A percentile compares a stretch with the other conserved stretches of the same genome.
phyloP scores from a whole-genome alignment of 1,140 invertebrate genomes.

The Ostrea edulis region DNA sequence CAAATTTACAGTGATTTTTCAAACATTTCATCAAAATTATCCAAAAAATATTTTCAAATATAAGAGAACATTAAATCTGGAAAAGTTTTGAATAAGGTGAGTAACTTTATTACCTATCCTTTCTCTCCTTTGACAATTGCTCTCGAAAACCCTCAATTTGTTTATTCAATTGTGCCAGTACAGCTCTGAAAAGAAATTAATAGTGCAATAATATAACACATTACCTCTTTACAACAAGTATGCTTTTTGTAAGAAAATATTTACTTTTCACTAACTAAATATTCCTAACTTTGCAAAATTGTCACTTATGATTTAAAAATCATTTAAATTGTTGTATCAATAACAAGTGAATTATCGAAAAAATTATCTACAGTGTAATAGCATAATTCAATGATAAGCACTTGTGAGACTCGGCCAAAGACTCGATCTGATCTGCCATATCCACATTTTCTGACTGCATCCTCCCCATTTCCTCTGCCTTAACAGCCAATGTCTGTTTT shows the following conservation, averaged over 20 bases:
- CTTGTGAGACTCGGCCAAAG: constrained; percentile 75
- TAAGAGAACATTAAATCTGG: neutral
- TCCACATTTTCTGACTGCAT: constrained; percentile 72
- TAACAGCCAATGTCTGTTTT: constrained; percentile 68
- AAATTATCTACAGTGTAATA: too few relatives aligned
- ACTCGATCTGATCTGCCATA: constrained; percentile 71
- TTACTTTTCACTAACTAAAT: neutral
- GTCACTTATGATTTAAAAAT: neutral
- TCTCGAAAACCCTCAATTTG: constrained; percentile 75
- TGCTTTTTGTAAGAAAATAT: too few relatives aligned
- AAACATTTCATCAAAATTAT: neutral
- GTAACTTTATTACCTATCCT: constrained; percentile 70
- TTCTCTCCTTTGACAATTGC: constrained; percentile 73
- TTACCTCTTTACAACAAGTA: too few relatives aligned
- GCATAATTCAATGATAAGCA: constrained; percentile 56
- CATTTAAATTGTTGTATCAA: neutral
- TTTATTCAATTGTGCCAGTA: constrained; percentile 72
- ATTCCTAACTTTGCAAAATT: neutral
- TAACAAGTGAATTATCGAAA: too few relatives aligned
- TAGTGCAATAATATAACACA: neutral
- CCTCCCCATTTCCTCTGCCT: constrained; percentile 74
- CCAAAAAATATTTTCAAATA: neutral
- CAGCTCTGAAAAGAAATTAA: constrained; percentile 66
- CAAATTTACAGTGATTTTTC: too few relatives aligned
- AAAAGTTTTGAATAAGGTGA: neutral